Percentiles rank a stretch among this genome's conserved stretches.
Evolutionary conservation across 2,797 vertebrate species (phyloP).

Genomic region (Gymnoscopelus braueri): DNA sequence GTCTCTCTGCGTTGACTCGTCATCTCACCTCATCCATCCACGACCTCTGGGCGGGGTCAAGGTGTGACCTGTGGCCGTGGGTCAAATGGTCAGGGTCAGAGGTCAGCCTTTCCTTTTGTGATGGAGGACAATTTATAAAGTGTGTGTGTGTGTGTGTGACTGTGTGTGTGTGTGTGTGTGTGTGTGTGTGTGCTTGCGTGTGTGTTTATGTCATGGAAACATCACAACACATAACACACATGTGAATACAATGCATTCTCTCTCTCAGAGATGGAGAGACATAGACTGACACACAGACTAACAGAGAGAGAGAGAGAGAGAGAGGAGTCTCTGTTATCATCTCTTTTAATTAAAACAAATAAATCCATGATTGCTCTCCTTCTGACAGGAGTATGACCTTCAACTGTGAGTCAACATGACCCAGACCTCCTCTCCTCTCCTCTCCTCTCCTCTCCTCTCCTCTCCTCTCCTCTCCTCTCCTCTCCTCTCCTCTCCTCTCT

Average conservation of each 20-base stretch:
- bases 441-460: background rate
- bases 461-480: background rate
- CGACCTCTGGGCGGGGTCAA: slow-evolving; percentile 49
- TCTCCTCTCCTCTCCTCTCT: background rate
- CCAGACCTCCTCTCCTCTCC: slow-evolving; percentile 19
- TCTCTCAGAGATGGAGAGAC: slow-evolving; percentile 43
- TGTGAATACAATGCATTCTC: no score
- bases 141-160: slow-evolving; percentile 10
- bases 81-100: slow-evolving; percentile 52
- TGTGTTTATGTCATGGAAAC: no score
- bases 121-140: slow-evolving; percentile 28
- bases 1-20: slow-evolving; percentile 50
- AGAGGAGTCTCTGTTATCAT: slow-evolving; percentile 62
- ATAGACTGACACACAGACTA: slow-evolving; percentile 27
- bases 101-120: slow-evolving; percentile 48
- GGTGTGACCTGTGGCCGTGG: slow-evolving; percentile 37
- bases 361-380: slow-evolving; percentile 69
- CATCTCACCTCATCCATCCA: slow-evolving; percentile 62
- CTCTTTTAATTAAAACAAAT: slow-evolving; percentile 80
- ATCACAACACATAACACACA: no score
- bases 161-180: slow-evolving; percentile 14
- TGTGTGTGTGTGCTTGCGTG: background rate
- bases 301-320: slow-evolving; percentile 1
- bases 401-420: slow-evolving; percentile 35
- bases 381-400: slow-evolving; percentile 35